Percentiles rank a stretch among this genome's conserved stretches.
Conservation (phyloP, 2,888 invertebrate genomes). For the Rhagonycha fulva region DNA sequence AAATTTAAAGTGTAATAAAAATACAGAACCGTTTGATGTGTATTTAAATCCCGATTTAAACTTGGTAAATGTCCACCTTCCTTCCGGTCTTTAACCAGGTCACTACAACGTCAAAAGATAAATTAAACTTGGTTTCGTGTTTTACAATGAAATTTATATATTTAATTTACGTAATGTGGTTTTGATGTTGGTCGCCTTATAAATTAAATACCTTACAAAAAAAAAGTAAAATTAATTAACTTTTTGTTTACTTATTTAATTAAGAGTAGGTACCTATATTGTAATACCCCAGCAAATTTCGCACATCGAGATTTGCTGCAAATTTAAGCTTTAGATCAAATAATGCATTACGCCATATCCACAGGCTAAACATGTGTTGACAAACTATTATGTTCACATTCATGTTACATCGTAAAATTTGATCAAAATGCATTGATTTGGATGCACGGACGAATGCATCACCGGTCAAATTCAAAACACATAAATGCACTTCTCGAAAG, state of each 20-base stretch:
- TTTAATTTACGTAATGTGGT: constrained; percentile 2
- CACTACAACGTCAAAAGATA: constrained; percentile 15
- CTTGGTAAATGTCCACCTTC: constrained; percentile 20
- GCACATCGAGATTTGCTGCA: neutral
- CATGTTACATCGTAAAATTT: neutral
- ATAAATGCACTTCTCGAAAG: neutral
- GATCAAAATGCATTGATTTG: neutral
- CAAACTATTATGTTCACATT: neutral
- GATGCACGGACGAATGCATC: neutral
- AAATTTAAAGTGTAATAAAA: neutral
- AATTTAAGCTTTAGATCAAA: neutral
- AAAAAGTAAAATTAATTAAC: neutral
- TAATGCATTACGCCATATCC: neutral
- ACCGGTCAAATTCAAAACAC: neutral
- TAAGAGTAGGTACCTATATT: neutral
- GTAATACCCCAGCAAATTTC: neutral
- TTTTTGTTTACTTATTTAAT: neutral
- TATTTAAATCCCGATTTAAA: constrained; percentile 19
- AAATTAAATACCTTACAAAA: neutral
- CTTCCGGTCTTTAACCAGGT: constrained; percentile 13
- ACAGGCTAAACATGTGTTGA: neutral
- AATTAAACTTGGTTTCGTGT: constrained; percentile 19
- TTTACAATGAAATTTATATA: constrained; percentile 11
- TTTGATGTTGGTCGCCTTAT: neutral
- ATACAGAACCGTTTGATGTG: constrained; percentile 9